Base-by-base conservation (phyloP, 2,797 vertebrate species). In the Oreonectes daqikongensis region DNA sequence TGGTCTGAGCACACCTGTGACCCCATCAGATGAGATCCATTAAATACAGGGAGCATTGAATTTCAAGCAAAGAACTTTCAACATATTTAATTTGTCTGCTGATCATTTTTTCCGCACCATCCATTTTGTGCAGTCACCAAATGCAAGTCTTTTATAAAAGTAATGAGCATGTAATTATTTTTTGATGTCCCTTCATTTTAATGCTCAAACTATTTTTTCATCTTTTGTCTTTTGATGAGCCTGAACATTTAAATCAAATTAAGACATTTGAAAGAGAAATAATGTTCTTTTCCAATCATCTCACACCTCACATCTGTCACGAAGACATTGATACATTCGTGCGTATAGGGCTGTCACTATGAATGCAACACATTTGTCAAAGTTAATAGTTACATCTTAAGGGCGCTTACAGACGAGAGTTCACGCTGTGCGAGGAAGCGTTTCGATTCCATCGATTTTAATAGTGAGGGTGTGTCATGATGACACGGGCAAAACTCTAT, bases 41-140 rank as follows among this genome's bases (percentile, higher is more conserved):
- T 12, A 42, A 46, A 46, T 46, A 2, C 17, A n/a, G 8, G 18
- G 18, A 50, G 48, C 35, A n/a, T 12, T 14, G 48, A n/a, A 50
- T n/a, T 18, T 20, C 6, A 1, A n/a, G 18, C 55, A 60, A 24
- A 35, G 32, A 35, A 24, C 22, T 60, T 12, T 57, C 53, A 22
- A 22, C 26, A 22, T 60, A 20, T 28, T 26, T 30, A 2, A n/a
- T 24, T 59, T 59, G 14, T 32, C 12, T 44, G 42, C 11, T 14
- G 2, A 24, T n/a, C 5, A 17, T 15, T 50, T 24, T 26, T 66
- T 70, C 59, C 57, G 52, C 32, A 48, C 38, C 22, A 5, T 42
- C 59, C 5, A n/a, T 72, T 81, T 72, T 11, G 44, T 52, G 11
- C 61, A 69, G 11, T 30, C n/a, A 52, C 48, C 60, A 63, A 77